Evolutionary conservation across 1,140 invertebrate genomes (phyloP).

Genomic region (Plectrocnemia conspersa): DNA sequence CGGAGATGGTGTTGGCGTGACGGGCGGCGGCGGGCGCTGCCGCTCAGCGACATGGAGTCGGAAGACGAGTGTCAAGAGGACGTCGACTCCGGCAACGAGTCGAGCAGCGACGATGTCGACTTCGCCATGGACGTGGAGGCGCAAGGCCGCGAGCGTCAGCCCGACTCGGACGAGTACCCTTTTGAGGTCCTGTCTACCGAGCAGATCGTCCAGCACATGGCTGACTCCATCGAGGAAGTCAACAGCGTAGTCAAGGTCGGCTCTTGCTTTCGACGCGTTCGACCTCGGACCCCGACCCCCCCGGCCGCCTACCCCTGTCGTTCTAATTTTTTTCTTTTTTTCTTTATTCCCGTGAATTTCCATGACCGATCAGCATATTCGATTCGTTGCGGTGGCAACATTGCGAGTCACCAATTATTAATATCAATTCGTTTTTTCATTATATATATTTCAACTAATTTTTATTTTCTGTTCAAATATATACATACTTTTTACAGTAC

Average conservation of each 20-base stretch:
- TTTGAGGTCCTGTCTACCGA: slow-evolving; percentile 93
- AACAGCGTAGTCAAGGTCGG: slow-evolving; percentile 80
- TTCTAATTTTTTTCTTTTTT: neutral
- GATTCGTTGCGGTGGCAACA: neutral
- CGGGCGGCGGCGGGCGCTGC: neutral
- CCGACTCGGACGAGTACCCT: slow-evolving; percentile 83
- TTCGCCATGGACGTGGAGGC: slow-evolving; percentile 88
- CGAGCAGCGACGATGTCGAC: slow-evolving; percentile 82
- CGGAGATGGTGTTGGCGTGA: neutral
- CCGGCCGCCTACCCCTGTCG: neutral
- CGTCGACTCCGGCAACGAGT: slow-evolving; percentile 87
- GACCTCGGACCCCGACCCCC: neutral
- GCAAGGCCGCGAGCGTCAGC: slow-evolving; percentile 69
- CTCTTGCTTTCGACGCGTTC: slow-evolving; percentile 21
- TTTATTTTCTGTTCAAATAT: no score
- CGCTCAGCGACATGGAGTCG: slow-evolving; percentile 68
- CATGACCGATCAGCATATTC: no score
- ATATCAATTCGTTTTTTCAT: no score
- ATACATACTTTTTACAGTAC: no score
- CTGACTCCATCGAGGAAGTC: slow-evolving; percentile 94
- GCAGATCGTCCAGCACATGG: slow-evolving; percentile 95
- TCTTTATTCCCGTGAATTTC: no score
- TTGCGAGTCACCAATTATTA: no score
- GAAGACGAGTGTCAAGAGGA: slow-evolving; percentile 85
- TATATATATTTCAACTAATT: no score